These are phyloP conservation scores for Lagocephalus sceleratus DNA, from an alignment of 2,797 vertebrate genomes.

Conservation along the genomic window DNA sequence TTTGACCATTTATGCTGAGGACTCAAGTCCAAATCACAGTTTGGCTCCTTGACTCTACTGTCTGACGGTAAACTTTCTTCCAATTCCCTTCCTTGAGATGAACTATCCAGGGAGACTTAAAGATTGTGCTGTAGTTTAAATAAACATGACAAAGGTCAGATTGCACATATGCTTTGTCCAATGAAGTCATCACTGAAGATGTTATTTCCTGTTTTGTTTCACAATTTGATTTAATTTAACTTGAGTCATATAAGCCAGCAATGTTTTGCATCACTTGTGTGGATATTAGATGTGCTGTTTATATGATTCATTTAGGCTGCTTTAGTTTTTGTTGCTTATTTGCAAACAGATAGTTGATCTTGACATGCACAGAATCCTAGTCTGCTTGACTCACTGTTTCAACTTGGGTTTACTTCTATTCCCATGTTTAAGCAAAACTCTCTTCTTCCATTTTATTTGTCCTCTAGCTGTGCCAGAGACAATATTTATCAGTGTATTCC, in stretches of 20 bases:
- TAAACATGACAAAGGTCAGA: conserved; percentile 34
- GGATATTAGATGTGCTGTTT: conserved; percentile 8
- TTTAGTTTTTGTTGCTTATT: conserved; percentile 33
- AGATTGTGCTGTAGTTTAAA: conserved; percentile 14
- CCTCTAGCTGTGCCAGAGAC: conserved; percentile 15
- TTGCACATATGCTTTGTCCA: conserved; percentile 7
- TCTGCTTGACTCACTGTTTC: conserved; percentile 32
- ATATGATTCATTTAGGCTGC: conserved; percentile 17
- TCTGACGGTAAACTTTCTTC: conserved; percentile 5
- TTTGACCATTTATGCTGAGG: conserved; percentile 53
- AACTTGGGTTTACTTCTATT: conserved; percentile 45
- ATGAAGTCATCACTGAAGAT: conserved; percentile 16
- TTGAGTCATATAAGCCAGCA: conserved; percentile 13
- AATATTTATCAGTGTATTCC: conserved; percentile 1
- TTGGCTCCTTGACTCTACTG: neutral
- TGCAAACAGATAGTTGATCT: conserved; percentile 33
- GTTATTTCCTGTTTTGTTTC: conserved; percentile 40
- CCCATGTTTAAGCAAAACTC: conserved; percentile 17
- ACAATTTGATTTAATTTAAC: conserved; percentile 27
- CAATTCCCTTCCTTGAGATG: neutral
- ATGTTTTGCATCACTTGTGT: conserved; percentile 10
- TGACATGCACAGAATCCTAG: conserved; percentile 45
- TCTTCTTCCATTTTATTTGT: conserved; percentile 24
- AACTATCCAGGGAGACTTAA: conserved; percentile 4
- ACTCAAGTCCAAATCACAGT: conserved; percentile 18